Percentiles rank a stretch among this genome's conserved stretches.
These are phyloP conservation scores for Plestiodon gilberti DNA, from an alignment of 2,113 vertebrate genomes.

Conservation along the genomic window DNA sequence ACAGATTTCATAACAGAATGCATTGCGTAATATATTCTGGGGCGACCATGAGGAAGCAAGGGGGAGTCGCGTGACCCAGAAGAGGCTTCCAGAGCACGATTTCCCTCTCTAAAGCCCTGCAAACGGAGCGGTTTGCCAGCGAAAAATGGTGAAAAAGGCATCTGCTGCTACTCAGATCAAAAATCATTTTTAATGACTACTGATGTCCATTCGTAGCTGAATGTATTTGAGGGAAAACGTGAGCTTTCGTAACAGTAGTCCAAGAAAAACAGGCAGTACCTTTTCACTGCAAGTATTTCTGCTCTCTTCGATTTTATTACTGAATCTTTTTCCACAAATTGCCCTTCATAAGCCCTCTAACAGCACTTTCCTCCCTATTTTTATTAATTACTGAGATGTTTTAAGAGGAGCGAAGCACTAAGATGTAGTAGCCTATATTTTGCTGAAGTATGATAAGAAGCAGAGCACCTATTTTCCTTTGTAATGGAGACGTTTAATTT, in stretches of 20 bases:
- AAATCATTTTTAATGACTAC: neutral
- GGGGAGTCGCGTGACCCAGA: too few relatives aligned
- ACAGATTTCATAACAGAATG: too few relatives aligned
- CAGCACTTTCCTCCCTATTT: slow-evolving; percentile 8
- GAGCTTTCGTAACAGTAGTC: neutral
- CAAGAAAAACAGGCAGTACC: neutral
- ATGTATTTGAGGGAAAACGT: neutral
- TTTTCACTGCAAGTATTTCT: neutral
- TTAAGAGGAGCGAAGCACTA: slow-evolving; percentile 21
- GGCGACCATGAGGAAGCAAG: too few relatives aligned
- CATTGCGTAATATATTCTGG: too few relatives aligned
- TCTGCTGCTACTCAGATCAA: neutral
- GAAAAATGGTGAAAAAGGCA: neutral
- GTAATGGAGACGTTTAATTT: neutral
- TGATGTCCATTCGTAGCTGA: neutral
- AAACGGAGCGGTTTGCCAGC: too few relatives aligned
- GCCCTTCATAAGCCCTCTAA: neutral
- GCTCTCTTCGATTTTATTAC: neutral
- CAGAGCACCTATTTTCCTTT: neutral
- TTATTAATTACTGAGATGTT: neutral
- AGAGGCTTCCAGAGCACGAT: too few relatives aligned
- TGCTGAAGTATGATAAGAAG: neutral
- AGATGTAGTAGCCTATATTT: neutral
- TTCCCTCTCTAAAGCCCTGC: too few relatives aligned
- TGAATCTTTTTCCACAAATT: neutral